Percentiles rank a stretch among this genome's conserved stretches.
These are phyloP conservation scores for Lampropteryx suffumata DNA, from an alignment of 2,888 invertebrate species.

Conservation along the genomic window DNA sequence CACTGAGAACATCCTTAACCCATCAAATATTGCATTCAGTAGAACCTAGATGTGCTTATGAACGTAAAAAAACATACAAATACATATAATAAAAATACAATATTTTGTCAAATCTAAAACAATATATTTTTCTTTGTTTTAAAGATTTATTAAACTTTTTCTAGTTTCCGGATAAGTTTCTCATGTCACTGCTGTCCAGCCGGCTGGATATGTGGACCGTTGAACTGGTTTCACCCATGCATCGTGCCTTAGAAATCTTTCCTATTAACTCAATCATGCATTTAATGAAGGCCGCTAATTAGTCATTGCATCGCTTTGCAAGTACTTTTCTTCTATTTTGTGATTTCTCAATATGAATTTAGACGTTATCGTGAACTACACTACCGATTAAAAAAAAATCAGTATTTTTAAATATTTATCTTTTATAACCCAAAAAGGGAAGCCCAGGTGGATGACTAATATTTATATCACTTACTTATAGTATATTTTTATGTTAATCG, in stretches of 20 bases:
- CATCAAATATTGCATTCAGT: no score
- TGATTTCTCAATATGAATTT: conserved; percentile 15
- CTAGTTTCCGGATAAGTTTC: conserved; percentile 72
- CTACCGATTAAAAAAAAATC: background rate
- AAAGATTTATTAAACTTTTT: conserved; percentile 40
- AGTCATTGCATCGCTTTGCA: conserved; percentile 37
- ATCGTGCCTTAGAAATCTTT: conserved; percentile 52
- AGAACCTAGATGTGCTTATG: no score
- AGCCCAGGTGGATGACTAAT: background rate
- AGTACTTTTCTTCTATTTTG: conserved; percentile 19
- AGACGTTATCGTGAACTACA: conserved; percentile 2
- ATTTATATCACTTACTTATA: background rate
- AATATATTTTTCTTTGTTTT: background rate
- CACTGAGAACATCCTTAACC: no score
- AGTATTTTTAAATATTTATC: no score
- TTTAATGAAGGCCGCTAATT: conserved; percentile 63
- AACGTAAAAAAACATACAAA: no score
- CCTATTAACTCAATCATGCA: conserved; percentile 77
- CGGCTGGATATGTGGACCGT: conserved; percentile 76
- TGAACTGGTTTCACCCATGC: conserved; percentile 75
- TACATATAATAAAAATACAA: no score
- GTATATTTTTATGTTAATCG: no score
- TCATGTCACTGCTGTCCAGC: conserved; percentile 71
- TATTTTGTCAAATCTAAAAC: no score
- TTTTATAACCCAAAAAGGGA: no score